Base-by-base conservation (phyloP, 2,888 invertebrate genomes). In the Scaptomyza reducta region DNA sequence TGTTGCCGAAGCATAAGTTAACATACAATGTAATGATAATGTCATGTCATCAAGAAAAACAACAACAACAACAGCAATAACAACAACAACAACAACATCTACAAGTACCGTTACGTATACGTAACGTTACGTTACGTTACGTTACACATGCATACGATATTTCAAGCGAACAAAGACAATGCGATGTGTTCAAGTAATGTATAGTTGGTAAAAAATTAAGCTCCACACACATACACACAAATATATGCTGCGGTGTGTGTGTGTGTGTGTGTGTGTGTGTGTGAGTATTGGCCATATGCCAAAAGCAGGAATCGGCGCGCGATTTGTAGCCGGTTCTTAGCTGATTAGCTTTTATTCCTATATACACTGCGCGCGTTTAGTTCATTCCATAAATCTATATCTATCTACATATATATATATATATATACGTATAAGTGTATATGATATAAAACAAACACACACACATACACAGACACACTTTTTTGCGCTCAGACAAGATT, bases 321-420 rank as follows among this genome's bases (percentile, higher is more conserved):
- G 55, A 35, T 53, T 49, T 50, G 22, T 11, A 50, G 35, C 22
- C 50, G 50, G 50, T 50, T 50, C 33, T 71, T 67, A 71, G 54
- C 74, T 71, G 47, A 68, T 61, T 74, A 68, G 74, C 53, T 53
- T 64, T 29, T 53, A 27, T 45, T 45, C 45, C 11, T 27, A 13
- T 10, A 9, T 55, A 14, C 79, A 60, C 76, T 76, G 72, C 60
- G 77, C 80, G 80, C 65, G 80, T 58, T 71, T 60, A 79, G 77
- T 77, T 79, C 77, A 79, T 77, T 77, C 74, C 77, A 77, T 66
- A 67, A 54, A 63, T 35, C 56, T 53, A 60, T 16, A 60, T 16
- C 31, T 47, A 58, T 45, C 49, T 42, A 42, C 44, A 47, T 53
- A 33, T 22, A 27, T 54, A 41, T 42, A 42, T 40, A 47, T 53